phyloP scores from a whole-genome alignment of 2,888 invertebrate species.

The Parascotia fuliginaria region DNA sequence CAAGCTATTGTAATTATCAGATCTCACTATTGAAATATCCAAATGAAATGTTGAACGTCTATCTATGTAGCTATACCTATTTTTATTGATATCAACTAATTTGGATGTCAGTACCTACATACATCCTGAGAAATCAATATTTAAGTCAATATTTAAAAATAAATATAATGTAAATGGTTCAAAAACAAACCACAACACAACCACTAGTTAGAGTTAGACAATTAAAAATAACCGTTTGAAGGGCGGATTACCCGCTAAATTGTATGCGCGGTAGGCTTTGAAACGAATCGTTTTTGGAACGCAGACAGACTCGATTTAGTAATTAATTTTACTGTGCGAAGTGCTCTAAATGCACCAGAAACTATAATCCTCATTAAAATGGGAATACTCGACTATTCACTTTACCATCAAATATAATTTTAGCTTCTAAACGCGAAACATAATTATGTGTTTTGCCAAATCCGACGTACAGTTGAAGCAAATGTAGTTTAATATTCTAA shows the following conservation, averaged over 20 bases:
- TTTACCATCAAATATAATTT: constrained; percentile 80
- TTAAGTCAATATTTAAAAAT: too few relatives aligned
- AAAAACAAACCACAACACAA: background rate
- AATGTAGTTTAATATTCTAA: constrained; percentile 39
- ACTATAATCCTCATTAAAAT: constrained; percentile 85
- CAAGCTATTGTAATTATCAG: too few relatives aligned
- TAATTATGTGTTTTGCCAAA: constrained; percentile 72
- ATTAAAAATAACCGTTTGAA: constrained; percentile 35
- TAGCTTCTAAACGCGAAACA: constrained; percentile 76
- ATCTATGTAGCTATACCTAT: too few relatives aligned
- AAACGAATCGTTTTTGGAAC: constrained; percentile 67
- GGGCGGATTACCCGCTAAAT: constrained; percentile 54
- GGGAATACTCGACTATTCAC: constrained; percentile 82
- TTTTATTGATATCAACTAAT: too few relatives aligned
- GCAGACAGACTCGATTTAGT: constrained; percentile 79
- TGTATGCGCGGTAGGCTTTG: constrained; percentile 59
- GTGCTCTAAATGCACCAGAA: constrained; percentile 83
- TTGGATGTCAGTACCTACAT: too few relatives aligned
- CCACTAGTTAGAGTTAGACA: constrained; percentile 13
- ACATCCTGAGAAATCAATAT: too few relatives aligned
- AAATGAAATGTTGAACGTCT: too few relatives aligned
- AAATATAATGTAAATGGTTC: background rate
- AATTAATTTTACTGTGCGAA: constrained; percentile 83
- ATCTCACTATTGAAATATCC: too few relatives aligned
- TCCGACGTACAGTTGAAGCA: constrained; percentile 46